Evolutionary conservation across 2,797 vertebrate genomes (phyloP).

Genomic region (Lagodon rhomboides): DNA sequence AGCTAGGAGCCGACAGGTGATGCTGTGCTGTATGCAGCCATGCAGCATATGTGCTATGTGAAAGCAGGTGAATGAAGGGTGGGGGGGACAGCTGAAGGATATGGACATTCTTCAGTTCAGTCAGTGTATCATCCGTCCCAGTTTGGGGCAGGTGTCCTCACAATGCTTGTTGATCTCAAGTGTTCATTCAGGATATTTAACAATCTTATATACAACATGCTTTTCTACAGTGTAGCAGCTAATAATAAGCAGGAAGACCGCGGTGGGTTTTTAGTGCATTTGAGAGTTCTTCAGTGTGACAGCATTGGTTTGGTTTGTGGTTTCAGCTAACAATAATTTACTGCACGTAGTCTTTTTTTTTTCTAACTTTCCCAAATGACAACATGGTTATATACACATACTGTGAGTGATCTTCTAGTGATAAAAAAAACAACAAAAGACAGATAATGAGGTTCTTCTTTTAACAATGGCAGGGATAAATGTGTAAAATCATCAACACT

Average conservation of each 20-base stretch:
- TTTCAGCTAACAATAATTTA: constrained; percentile 49
- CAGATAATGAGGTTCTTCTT: constrained; percentile 9
- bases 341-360: constrained; percentile 32
- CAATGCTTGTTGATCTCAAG: constrained; percentile 30
- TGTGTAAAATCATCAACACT: constrained; percentile 59
- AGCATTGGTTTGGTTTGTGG: constrained; percentile 45
- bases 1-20: not conserved
- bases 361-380: constrained; percentile 33
- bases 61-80: constrained; percentile 7
- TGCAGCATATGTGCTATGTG: not conserved
- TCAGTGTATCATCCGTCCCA: constrained; percentile 14
- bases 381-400: constrained; percentile 50
- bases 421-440: constrained; percentile 22
- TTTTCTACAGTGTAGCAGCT: constrained; percentile 57
- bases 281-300: constrained; percentile 57
- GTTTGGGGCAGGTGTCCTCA: constrained; percentile 1
- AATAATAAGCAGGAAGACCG: constrained; percentile 57
- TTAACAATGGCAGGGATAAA: constrained; percentile 40
- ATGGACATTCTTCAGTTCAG: constrained; percentile 15
- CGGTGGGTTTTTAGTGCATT: constrained; percentile 66
- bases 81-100: constrained; percentile 5
- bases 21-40: not conserved
- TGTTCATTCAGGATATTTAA: constrained; percentile 18
- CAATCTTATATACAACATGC: constrained; percentile 41
- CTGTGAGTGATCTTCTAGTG: constrained; percentile 34